Evolutionary conservation across 2,113 vertebrate species (phyloP).

Genomic region (Chascanopsetta lugubris): DNA sequence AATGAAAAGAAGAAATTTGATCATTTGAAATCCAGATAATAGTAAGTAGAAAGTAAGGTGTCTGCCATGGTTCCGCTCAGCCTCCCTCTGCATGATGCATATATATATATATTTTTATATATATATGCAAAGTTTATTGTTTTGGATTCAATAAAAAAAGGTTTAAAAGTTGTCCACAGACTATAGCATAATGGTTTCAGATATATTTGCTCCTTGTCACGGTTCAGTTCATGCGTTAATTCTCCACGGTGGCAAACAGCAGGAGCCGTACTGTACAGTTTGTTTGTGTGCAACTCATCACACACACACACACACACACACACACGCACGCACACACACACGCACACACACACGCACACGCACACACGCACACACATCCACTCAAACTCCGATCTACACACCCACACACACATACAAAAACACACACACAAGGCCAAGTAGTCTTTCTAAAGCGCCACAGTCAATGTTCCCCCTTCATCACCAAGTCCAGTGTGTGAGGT

Average conservation of each 20-base stretch:
- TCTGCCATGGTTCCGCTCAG: slow-evolving; percentile 69
- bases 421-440: slow-evolving; percentile 71
- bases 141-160: slow-evolving; percentile 74
- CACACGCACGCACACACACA: slow-evolving; percentile 31
- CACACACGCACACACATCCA: slow-evolving; percentile 57
- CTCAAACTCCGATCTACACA: slow-evolving; percentile 47
- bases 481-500: slow-evolving; percentile 63
- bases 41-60: slow-evolving; percentile 73
- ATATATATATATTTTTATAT: slow-evolving; percentile 57
- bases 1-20: slow-evolving; percentile 70
- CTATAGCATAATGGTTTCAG: slow-evolving; percentile 80
- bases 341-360: slow-evolving; percentile 28
- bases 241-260: slow-evolving; percentile 75
- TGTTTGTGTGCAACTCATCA: slow-evolving; percentile 77
- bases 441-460: slow-evolving; percentile 68
- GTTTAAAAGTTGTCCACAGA: slow-evolving; percentile 81
- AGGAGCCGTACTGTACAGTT: slow-evolving; percentile 83
- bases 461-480: slow-evolving; percentile 58
- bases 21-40: slow-evolving; percentile 77
- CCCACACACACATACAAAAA: slow-evolving; percentile 58
- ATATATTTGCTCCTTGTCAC: slow-evolving; percentile 82
- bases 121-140: slow-evolving; percentile 64
- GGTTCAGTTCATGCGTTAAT: slow-evolving; percentile 81
- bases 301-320: slow-evolving; percentile 62
- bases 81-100: slow-evolving; percentile 70